phyloP scores from a whole-genome alignment of 2,888 invertebrate genomes.

The Diploptera punctata region DNA sequence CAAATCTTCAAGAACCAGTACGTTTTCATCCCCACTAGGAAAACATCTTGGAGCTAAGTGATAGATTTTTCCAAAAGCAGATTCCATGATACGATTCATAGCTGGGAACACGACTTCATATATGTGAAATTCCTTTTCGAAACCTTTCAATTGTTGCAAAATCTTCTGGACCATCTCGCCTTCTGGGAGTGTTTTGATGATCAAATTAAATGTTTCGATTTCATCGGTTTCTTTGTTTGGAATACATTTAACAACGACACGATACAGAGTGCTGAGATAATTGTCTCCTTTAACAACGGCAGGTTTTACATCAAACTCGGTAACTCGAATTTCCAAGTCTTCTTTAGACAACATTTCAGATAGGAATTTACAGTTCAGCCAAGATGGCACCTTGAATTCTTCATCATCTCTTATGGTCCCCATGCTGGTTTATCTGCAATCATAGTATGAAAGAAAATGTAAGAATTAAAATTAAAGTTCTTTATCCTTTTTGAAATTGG shows the following conservation, averaged over 20 bases:
- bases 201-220: neutral
- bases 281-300: conserved; percentile 39
- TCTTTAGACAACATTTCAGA: too few relatives aligned
- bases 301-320: too few relatives aligned
- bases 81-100: neutral
- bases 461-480: too few relatives aligned
- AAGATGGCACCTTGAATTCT: too few relatives aligned
- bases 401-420: too few relatives aligned
- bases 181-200: conserved; percentile 29
- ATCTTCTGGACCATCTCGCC: conserved; percentile 17
- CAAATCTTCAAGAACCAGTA: conserved; percentile 35
- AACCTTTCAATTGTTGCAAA: conserved; percentile 10
- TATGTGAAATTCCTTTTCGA: conserved; percentile 32
- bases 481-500: too few relatives aligned
- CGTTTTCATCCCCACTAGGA: neutral
- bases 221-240: neutral
- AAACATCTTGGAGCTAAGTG: neutral
- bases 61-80: neutral
- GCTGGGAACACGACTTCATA: conserved; percentile 29
- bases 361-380: too few relatives aligned
- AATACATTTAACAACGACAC: neutral
- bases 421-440: too few relatives aligned
- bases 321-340: too few relatives aligned
- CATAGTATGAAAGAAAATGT: too few relatives aligned
- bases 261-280: conserved; percentile 33